Evolutionary conservation across 2,797 vertebrate species (phyloP).

Genomic region (Nothura maculosa): DNA sequence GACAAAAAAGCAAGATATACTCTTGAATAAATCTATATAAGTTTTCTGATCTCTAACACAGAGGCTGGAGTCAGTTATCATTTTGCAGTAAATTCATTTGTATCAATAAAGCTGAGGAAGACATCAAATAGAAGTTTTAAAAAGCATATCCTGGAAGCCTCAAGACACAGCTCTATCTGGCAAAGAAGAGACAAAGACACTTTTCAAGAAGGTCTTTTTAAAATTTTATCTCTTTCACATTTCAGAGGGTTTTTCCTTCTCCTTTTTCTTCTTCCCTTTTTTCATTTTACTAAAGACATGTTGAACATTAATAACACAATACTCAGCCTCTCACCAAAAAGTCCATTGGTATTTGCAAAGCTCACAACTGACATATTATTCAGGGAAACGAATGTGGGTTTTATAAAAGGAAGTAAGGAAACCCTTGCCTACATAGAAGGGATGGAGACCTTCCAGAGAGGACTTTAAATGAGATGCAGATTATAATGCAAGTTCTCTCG

Average conservation of each 20-base stretch:
- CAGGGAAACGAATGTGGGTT: not conserved
- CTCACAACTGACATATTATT: not conserved
- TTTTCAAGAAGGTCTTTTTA: conserved; percentile 13
- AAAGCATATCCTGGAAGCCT: conserved; percentile 1
- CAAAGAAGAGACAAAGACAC: not conserved
- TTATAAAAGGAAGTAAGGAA: not conserved
- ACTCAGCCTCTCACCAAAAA: not conserved
- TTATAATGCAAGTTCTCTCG: not conserved
- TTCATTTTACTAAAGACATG: not conserved
- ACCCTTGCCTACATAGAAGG: not conserved
- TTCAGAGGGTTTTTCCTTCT: not conserved
- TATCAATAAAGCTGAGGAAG: conserved; percentile 2
- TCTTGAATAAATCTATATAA: not conserved
- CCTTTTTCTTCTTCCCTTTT: not conserved
- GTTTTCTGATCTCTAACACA: conserved; percentile 14
- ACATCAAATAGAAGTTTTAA: conserved; percentile 44
- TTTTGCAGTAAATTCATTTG: not conserved
- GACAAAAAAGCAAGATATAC: not conserved
- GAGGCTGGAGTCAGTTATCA: not conserved
- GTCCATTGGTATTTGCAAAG: not conserved
- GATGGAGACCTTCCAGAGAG: not conserved
- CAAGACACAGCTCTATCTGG: not conserved
- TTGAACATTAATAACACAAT: not conserved
- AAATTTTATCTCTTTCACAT: conserved; percentile 14
- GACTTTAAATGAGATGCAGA: not conserved